Evolutionary conservation across 1,140 invertebrate genomes (phyloP).

Genomic region (Drosophila oshimai): DNA sequence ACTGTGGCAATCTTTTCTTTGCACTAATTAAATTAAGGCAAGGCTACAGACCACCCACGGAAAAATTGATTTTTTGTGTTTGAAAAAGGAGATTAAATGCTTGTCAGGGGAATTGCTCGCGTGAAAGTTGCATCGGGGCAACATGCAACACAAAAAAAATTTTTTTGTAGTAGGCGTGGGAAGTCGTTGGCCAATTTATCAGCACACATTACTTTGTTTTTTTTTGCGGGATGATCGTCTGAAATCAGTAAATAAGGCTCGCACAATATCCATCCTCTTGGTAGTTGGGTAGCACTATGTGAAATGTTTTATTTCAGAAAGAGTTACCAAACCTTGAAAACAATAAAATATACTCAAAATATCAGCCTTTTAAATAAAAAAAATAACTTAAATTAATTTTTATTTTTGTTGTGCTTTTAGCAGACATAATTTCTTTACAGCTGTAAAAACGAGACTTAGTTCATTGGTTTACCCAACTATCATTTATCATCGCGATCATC

Average conservation of each 20-base stretch:
- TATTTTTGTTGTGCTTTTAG: too few species aligned
- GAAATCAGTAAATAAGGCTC: not conserved
- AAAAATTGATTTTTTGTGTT: conserved; percentile 1
- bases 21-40: conserved; percentile 62
- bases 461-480: too few species aligned
- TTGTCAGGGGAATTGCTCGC: conserved; percentile 41
- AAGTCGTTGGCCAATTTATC: conserved; percentile 38
- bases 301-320: too few species aligned
- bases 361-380: too few species aligned
- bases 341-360: too few species aligned
- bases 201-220: conserved; percentile 63
- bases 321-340: too few species aligned
- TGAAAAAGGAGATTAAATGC: conserved; percentile 37
- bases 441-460: too few species aligned
- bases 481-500: not conserved
- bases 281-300: not conserved
- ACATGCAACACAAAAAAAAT: not conserved
- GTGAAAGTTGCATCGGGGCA: conserved; percentile 52
- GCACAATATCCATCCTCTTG: not conserved
- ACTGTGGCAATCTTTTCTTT: conserved; percentile 28
- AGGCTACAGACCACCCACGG: conserved; percentile 28
- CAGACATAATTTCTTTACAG: too few species aligned
- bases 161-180: not conserved
- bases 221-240: conserved; percentile 12
- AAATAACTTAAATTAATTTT: too few species aligned